phyloP scores from a whole-genome alignment of 1,140 invertebrate genomes.

The Nylanderia fulva region DNA sequence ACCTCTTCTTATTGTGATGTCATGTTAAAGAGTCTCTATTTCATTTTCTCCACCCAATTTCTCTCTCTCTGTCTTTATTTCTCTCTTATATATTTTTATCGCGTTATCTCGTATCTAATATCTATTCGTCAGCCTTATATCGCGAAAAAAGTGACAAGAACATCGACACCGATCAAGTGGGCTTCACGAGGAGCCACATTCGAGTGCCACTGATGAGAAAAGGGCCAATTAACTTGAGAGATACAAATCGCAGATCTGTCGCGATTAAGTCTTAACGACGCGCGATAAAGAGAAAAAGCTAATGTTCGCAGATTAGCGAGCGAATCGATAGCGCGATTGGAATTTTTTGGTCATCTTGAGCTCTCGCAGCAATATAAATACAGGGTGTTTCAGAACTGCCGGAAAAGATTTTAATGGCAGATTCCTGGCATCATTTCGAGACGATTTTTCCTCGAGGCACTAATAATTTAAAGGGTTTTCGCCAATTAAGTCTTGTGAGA shows the following conservation, averaged over 20 bases:
- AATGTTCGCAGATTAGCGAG: neutral
- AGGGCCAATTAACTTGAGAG: neutral
- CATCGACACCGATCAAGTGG: constrained; percentile 33
- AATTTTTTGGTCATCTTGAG: neutral
- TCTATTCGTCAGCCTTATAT: neutral
- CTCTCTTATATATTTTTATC: neutral
- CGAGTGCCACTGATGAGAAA: constrained; percentile 2
- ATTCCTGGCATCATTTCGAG: no score
- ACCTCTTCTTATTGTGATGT: neutral
- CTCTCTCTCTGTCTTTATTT: neutral
- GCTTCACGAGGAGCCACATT: constrained; percentile 23
- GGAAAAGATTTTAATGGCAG: no score
- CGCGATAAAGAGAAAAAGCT: neutral
- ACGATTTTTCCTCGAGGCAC: no score
- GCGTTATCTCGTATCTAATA: neutral
- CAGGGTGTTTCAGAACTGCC: no score
- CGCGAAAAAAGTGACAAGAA: constrained; percentile 17
- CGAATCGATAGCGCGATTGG: neutral
- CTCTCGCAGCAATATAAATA: neutral
- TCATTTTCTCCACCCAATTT: neutral
- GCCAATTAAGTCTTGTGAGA: no score
- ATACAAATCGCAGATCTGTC: constrained; percentile 14
- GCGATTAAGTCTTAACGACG: constrained; percentile 22
- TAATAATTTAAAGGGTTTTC: no score
- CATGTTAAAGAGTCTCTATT: neutral